Evolutionary conservation across 2,888 invertebrate species (phyloP), one percentile per base, ranked within the genome.

Genomic region (Podotricha telesiphe): DNA sequence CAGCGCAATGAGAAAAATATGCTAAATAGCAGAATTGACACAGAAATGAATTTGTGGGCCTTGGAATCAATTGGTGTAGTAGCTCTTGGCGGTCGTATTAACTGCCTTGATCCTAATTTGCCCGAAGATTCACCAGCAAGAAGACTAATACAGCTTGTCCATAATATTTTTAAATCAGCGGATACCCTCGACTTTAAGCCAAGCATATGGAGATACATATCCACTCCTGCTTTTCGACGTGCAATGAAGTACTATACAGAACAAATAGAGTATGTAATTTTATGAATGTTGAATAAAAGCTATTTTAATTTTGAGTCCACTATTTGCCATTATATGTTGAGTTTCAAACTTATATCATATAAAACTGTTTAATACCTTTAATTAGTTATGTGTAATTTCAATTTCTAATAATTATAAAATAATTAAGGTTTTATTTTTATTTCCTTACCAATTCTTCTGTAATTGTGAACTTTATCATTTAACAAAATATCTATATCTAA

Each of bases 21-120:
- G 84, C 88, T 95, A 68, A 92, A 93, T 0, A 84, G 85, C 0
- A 89, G 94, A 70, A 94, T 95, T 64, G 82, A 87, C 56, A 86
- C 89, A 37, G 94, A 94, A 81, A 84, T 95, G 75, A 93, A 94
- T 71, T 90, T 94, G 75, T 95, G 95, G 95, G 91, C 94, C 0
- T 80, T 95, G 19, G 95, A 95, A 81, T 94, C 93, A 0, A 84
- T 86, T 3, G 85, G 81, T 0, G 79, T 87, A 59, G 84, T 91
- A 0, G 87, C 87, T 1, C 74, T 91, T 6, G 91, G 91, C 0
- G 79, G 80, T 2, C 81, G 89, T 0, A 74, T 91, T 0, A 85
- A 86, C 65, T 86, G 86, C 66, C 78, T 91, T 0, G 80, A 86
- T 51, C 76, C 80, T 0, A 80, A 85, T 45, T 73, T 88, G 10